A percentile compares a stretch with the other conserved stretches of the same genome.
phyloP scores from a whole-genome alignment of 2,888 invertebrate species.

The Drosophila seclusa region DNA sequence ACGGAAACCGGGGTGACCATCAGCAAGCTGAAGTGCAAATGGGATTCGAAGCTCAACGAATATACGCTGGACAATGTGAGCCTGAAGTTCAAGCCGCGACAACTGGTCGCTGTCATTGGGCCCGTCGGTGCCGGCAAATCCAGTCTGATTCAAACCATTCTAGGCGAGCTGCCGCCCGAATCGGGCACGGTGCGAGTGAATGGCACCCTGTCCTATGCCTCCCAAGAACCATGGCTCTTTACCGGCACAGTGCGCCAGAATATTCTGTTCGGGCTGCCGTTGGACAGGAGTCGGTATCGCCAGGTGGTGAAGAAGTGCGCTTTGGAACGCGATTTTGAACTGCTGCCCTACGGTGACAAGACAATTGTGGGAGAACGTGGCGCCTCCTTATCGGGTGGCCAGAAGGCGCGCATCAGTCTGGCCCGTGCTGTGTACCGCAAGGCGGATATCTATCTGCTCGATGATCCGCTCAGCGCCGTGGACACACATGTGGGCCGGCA shows the following conservation, averaged over 20 bases:
- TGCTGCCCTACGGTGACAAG: conserved; percentile 87
- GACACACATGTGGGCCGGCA: conserved; percentile 96
- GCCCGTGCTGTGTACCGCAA: conserved; percentile 94
- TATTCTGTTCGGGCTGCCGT: conserved; percentile 87
- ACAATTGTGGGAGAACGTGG: conserved; percentile 93
- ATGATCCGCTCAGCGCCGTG: conserved; percentile 96
- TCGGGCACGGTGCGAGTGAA: conserved; percentile 87
- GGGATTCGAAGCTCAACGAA: conserved; percentile 87
- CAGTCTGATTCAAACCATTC: conserved; percentile 86
- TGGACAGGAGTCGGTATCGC: conserved; percentile 87
- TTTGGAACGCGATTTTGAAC: conserved; percentile 86
- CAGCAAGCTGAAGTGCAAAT: conserved; percentile 89
- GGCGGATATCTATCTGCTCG: conserved; percentile 94
- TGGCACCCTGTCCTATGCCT: conserved; percentile 89
- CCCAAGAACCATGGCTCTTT: conserved; percentile 95
- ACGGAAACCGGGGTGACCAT: conserved; percentile 86
- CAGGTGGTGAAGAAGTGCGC: conserved; percentile 86
- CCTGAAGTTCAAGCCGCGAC: conserved; percentile 88
- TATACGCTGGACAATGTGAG: conserved; percentile 89
- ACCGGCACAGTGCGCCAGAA: conserved; percentile 88
- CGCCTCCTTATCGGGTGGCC: conserved; percentile 93
- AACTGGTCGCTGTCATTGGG: conserved; percentile 89
- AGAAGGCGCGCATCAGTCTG: conserved; percentile 94
- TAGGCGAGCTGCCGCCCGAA: conserved; percentile 86
- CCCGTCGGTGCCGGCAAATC: conserved; percentile 90